Base-by-base conservation (phyloP, 2,113 vertebrate genomes). In the Nycticorax nycticorax region DNA sequence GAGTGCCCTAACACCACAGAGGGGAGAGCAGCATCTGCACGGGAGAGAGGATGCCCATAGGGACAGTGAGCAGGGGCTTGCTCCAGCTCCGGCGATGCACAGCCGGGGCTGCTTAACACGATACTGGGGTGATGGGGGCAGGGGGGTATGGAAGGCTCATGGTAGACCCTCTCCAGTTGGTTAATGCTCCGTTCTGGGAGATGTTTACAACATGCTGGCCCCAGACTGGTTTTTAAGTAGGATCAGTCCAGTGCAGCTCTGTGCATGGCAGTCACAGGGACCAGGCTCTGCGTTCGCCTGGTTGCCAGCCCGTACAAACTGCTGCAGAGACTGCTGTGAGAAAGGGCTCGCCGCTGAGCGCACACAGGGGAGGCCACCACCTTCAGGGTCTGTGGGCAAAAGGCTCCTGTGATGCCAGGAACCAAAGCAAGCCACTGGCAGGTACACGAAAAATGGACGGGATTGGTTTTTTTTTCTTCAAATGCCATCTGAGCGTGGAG, bases 331-430 rank as follows among this genome's bases (percentile, higher is more conserved):
- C 32, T 48, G 76, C 76, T 86, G 79, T 28, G 23, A 43, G 82
- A 17, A 48, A 39, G 33, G 32, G 26, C 48, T 48, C 28, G 22
- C 3, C 52, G 33, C 53, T 47, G 59, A 39, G 53, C 10, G 22
- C 0, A 0, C n/a, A 24, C 32, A 28, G 0, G 0, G 22, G 32
- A 94, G 57, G 22, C 2, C 48, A 66, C 21, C 50, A 23, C 52
- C 64, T 53, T 50, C 71, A 27, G 79, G 37, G 18, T 47, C 75
- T 37, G 45, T 1, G 2, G n/a, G 30, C 21, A 78, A 73, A 83
- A 39, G 4, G 10, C 39, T 84, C 59, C 63, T 4, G 4, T 19
- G 27, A 43, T 2, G 5, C 23, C 41, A 45, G 32, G 5, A 47
- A 32, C 18, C 66, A 74, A 60, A 33, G 33, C 0, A 8, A 87